phyloP scores from a whole-genome alignment of 2,797 vertebrate genomes.

The Anabacerthia variegaticeps region DNA sequence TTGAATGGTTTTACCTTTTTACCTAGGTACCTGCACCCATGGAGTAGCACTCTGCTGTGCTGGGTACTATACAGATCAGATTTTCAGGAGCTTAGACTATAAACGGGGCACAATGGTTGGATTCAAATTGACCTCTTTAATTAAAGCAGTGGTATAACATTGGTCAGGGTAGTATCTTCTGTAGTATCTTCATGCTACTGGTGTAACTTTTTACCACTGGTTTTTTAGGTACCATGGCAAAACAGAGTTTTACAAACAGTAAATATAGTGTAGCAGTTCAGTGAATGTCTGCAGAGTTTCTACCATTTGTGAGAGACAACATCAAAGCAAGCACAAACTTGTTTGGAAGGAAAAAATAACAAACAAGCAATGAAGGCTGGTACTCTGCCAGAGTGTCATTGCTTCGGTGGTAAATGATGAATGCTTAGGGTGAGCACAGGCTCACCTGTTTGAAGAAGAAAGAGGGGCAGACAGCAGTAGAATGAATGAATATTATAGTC shows the following conservation, averaged over 20 bases:
- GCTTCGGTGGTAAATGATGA: background rate
- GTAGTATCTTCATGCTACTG: background rate
- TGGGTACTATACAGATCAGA: background rate
- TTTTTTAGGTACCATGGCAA: background rate
- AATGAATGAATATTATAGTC: background rate
- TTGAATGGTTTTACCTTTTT: background rate
- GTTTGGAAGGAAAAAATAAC: background rate
- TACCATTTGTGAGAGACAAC: background rate
- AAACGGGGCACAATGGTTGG: background rate
- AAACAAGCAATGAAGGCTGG: background rate
- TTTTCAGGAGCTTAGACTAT: background rate
- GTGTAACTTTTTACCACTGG: background rate
- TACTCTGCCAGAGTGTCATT: background rate
- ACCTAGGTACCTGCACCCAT: background rate
- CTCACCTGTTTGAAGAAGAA: background rate
- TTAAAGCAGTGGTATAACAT: background rate
- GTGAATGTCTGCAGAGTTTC: background rate
- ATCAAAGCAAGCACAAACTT: background rate
- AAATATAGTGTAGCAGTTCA: background rate
- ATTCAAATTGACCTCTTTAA: background rate
- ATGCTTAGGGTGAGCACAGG: background rate
- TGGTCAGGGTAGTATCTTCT: background rate
- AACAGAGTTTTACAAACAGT: background rate
- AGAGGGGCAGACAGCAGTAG: background rate
- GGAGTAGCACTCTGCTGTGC: background rate